Evolutionary conservation across 35 echinoderm and acorn worm species (phyloP).

Genomic region (Heliocidaris tuberculata): DNA sequence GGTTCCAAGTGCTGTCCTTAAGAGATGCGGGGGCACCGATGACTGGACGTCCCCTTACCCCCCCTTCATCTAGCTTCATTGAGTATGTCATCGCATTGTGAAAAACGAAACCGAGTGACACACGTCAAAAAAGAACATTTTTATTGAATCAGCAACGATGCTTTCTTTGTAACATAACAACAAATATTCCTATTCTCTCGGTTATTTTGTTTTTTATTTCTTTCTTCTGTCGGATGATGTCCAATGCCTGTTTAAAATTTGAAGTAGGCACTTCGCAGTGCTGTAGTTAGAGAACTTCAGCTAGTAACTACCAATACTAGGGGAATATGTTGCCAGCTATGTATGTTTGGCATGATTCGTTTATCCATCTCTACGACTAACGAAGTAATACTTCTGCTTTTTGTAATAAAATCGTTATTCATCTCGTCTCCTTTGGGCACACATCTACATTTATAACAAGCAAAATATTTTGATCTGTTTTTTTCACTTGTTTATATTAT

Average conservation of each 20-base stretch:
- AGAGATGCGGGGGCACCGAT: neutral
- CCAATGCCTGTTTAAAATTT: neutral
- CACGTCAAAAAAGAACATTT: neutral
- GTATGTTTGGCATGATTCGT: neutral
- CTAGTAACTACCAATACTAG: neutral
- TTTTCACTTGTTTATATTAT: neutral
- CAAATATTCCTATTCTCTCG: neutral
- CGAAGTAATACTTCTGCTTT: neutral
- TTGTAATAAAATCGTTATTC: no score
- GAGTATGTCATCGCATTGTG: constrained; percentile 28
- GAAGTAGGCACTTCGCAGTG: neutral
- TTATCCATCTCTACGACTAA: neutral
- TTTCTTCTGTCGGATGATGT: neutral
- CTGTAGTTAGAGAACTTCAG: neutral
- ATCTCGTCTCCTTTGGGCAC: no score
- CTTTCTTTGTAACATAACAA: neutral
- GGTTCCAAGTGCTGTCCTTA: constrained; percentile 69
- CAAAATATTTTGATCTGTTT: no score
- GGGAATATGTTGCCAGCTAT: neutral
- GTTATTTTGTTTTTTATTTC: neutral
- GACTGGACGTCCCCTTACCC: neutral
- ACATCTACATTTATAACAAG: no score
- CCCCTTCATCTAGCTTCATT: neutral
- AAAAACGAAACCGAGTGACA: neutral
- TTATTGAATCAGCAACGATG: neutral